Evolutionary conservation across 1,140 invertebrate species (phyloP).

Genomic region (Wasmannia auropunctata): DNA sequence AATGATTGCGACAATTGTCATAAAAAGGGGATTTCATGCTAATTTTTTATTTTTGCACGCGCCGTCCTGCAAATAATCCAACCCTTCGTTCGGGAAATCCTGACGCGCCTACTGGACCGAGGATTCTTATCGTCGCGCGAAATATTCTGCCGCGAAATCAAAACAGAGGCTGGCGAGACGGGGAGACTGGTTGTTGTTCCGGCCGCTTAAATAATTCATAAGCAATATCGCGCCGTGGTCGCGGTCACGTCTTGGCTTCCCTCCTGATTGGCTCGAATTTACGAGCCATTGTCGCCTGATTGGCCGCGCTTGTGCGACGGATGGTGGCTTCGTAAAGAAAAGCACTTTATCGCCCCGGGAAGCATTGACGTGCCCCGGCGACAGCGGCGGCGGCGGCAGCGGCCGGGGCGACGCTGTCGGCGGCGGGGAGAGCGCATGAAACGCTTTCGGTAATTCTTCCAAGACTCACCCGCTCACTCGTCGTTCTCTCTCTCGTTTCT

Average conservation of each 20-base stretch:
- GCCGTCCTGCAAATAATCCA: not conserved
- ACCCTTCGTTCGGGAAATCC: not conserved
- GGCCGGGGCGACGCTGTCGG: slow-evolving; percentile 43
- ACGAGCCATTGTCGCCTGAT: slow-evolving; percentile 84
- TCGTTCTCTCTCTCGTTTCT: slow-evolving; percentile 20
- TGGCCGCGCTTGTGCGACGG: slow-evolving; percentile 82
- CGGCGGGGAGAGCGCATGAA: slow-evolving; percentile 62
- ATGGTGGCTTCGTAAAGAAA: slow-evolving; percentile 79
- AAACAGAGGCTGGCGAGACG: slow-evolving; percentile 15
- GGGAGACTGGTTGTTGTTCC: slow-evolving; percentile 70
- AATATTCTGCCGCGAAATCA: not conserved
- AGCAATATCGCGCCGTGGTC: slow-evolving; percentile 81
- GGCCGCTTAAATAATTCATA: slow-evolving; percentile 84
- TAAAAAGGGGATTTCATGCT: not conserved
- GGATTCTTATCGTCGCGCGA: not conserved
- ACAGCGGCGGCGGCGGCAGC: too few species aligned
- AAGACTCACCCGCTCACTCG: slow-evolving; percentile 16
- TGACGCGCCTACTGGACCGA: not conserved
- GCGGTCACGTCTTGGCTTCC: slow-evolving; percentile 82
- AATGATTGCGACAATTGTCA: not conserved
- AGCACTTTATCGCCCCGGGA: slow-evolving; percentile 80
- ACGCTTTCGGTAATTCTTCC: slow-evolving; percentile 74
- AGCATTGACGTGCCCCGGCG: slow-evolving; percentile 74
- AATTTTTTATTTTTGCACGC: too few species aligned
- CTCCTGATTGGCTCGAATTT: slow-evolving; percentile 84